These are phyloP conservation scores for Pissodes strobi DNA, from an alignment of 1,140 invertebrate genomes.

Conservation along the genomic window DNA sequence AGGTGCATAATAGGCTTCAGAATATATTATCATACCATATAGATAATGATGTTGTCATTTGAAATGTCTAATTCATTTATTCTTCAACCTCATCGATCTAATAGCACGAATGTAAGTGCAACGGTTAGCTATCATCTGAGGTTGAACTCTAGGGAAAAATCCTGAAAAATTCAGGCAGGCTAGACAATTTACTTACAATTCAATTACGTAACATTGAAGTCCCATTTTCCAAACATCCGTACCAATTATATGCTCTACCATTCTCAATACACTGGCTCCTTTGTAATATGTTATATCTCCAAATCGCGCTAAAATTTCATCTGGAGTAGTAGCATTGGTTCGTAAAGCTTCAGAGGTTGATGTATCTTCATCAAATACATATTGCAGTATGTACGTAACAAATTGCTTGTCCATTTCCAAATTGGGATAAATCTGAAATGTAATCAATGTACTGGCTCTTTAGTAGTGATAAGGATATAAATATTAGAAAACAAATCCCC, in stretches of 20 bases:
- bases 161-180: background rate
- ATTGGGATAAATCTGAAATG: constrained; percentile 32
- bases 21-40: too few species aligned
- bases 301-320: constrained; percentile 60
- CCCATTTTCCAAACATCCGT: constrained; percentile 64
- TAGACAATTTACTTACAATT: constrained; percentile 54
- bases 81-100: too few species aligned
- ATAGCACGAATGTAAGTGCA: too few species aligned
- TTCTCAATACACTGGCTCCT: constrained; percentile 71
- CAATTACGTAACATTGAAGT: constrained; percentile 60
- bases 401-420: constrained; percentile 51
- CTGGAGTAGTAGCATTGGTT: constrained; percentile 41
- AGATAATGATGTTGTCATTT: too few species aligned
- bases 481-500: too few species aligned
- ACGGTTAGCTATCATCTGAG: too few species aligned
- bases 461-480: too few species aligned
- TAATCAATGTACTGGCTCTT: too few species aligned
- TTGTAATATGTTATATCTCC: constrained; percentile 65
- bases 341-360: constrained; percentile 47
- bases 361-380: constrained; percentile 47
- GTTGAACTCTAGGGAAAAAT: too few species aligned
- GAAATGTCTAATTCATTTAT: too few species aligned
- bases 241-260: constrained; percentile 75
- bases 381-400: constrained; percentile 57
- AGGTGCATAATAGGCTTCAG: too few species aligned